Evolutionary conservation across 2,888 invertebrate species (phyloP), one percentile per base, ranked within the genome.

Genomic region (Drosophila prolongata): DNA sequence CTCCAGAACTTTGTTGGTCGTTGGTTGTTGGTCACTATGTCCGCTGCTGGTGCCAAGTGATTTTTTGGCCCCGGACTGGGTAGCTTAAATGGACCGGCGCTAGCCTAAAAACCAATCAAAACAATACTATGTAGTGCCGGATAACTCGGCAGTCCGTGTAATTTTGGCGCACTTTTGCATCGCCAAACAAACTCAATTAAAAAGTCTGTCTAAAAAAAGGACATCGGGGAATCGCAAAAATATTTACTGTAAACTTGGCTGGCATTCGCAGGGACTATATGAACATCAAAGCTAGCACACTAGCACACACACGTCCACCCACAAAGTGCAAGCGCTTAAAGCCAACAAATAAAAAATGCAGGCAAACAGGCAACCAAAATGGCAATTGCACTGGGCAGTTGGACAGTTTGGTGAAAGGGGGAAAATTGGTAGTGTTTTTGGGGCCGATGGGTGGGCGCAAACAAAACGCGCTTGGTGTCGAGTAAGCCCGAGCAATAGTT

Each of bases 181-280:
- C 85, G 77, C 82, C 85, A 85, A 84, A 87, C 85, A 87, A 87
- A 85, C 87, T 85, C 87, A 85, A 85, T 85, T 85, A 85, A 85
- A 85, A 85, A 85, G 85, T 82, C 82, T 75, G 76, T 87, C 77
- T 70, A 69, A 80, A 76, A 75, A 44, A 19, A 10, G 47, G 56
- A 37, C 24, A 35, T 59, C 60, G 47, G 59, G 59, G 58, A 87
- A 82, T 82, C 75, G 82, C 77, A 87, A 85, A 85, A 85, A 85
- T 85, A 85, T 85, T 87, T 87, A 87, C 84, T 87, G 84, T 77
- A 85, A 80, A 76, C 85, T 87, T 76, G 76, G 64, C 46, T 43
- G 65, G 34, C 50, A 52, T 35, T 56, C 57, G 43, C 52, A 77
- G 56, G 73, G 60, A 83, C 66, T 86, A 79, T 73, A 83, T 86